phyloP scores from a whole-genome alignment of 1,140 invertebrate species.

The Ceratina australensis region DNA sequence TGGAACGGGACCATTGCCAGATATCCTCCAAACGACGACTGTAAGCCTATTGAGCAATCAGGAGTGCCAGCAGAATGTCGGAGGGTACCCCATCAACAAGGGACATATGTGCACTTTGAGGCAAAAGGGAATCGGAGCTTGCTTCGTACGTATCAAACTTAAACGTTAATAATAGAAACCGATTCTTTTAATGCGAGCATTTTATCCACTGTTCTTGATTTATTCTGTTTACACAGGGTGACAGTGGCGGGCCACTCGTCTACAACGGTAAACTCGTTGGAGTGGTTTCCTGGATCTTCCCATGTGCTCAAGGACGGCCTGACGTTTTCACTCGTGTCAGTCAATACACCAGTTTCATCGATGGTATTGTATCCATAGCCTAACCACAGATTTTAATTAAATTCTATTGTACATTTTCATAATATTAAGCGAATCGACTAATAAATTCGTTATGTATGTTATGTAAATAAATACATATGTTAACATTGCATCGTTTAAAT shows the following conservation, averaged over 20 bases:
- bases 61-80: too few relatives aligned
- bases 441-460: too few relatives aligned
- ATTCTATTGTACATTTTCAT: too few relatives aligned
- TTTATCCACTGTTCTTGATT: background rate
- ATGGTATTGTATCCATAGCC: slow-evolving; percentile 4
- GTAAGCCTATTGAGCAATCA: too few relatives aligned
- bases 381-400: background rate
- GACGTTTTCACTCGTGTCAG: slow-evolving; percentile 84
- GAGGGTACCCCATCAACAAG: too few relatives aligned
- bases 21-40: too few relatives aligned
- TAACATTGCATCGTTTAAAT: too few relatives aligned
- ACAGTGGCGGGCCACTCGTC: slow-evolving; percentile 63
- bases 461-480: too few relatives aligned
- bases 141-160: background rate
- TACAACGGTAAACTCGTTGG: slow-evolving; percentile 71
- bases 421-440: too few relatives aligned
- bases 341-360: slow-evolving; percentile 70
- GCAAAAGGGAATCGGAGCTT: background rate
- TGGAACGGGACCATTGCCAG: too few relatives aligned
- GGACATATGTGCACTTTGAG: background rate
- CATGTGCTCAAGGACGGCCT: slow-evolving; percentile 77
- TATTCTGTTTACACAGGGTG: slow-evolving; percentile 53
- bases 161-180: background rate
- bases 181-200: background rate
- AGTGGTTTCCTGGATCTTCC: slow-evolving; percentile 76